Conservation (phyloP, 2,113 vertebrate species). For the Nothoprocta pentlandii region DNA sequence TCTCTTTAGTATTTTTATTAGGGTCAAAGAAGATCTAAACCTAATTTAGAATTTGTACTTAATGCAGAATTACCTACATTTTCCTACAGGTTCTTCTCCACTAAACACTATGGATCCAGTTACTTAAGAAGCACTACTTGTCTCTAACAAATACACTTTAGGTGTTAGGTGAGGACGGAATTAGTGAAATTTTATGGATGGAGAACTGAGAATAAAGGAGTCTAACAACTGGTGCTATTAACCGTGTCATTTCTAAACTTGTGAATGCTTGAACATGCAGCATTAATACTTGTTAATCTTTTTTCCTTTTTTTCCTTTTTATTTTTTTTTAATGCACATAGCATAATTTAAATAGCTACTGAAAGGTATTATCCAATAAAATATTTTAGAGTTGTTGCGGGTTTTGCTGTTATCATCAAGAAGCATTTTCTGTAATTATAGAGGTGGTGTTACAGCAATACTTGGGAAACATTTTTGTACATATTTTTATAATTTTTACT, state of each 20-base stretch:
- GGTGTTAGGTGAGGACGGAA: too few relatives aligned
- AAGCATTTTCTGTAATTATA: neutral
- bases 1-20: too few relatives aligned
- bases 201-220: too few relatives aligned
- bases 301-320: neutral
- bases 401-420: neutral
- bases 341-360: neutral
- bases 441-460: neutral
- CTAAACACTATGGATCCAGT: too few relatives aligned
- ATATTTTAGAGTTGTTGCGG: neutral
- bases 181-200: too few relatives aligned
- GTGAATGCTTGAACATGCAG: neutral
- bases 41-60: too few relatives aligned
- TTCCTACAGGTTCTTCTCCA: too few relatives aligned
- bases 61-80: too few relatives aligned
- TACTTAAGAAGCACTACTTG: too few relatives aligned
- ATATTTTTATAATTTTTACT: neutral
- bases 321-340: neutral
- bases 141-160: too few relatives aligned
- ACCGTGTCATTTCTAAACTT: neutral
- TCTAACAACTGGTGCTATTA: too few relatives aligned
- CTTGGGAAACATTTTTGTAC: neutral
- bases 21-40: too few relatives aligned
- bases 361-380: neutral
- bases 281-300: neutral